These are phyloP conservation scores for Tineola bisselliella DNA, from an alignment of 2,888 invertebrate species.

Conservation along the genomic window DNA sequence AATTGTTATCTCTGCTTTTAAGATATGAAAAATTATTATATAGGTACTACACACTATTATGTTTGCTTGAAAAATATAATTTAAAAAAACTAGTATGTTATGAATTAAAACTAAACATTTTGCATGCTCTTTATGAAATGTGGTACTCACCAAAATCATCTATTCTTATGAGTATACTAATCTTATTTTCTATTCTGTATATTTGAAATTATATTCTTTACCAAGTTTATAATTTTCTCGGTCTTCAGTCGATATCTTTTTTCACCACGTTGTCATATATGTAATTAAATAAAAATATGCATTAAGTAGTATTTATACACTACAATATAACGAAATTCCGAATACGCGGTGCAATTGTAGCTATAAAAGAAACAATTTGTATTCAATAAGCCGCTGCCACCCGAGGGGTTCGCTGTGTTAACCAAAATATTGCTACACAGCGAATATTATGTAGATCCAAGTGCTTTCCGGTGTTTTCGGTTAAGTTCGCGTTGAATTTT, in stretches of 20 bases:
- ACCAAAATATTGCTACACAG: constrained; percentile 39
- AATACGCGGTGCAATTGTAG: neutral
- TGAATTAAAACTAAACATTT: too few relatives aligned
- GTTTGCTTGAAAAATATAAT: too few relatives aligned
- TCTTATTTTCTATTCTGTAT: too few relatives aligned
- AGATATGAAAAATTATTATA: neutral
- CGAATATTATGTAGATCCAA: constrained; percentile 21
- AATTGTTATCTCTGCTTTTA: constrained; percentile 1
- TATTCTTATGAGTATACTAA: too few relatives aligned
- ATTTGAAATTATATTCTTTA: too few relatives aligned
- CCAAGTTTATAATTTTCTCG: too few relatives aligned
- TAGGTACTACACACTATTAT: neutral
- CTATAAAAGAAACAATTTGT: constrained; percentile 51
- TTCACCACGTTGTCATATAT: too few relatives aligned
- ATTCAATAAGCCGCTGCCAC: constrained; percentile 47
- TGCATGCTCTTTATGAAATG: too few relatives aligned
- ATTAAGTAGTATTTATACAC: neutral
- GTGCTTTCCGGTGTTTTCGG: constrained; percentile 9
- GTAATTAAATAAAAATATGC: too few relatives aligned
- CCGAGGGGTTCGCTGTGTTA: constrained; percentile 32
- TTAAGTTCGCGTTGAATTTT: neutral
- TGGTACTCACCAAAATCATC: too few relatives aligned
- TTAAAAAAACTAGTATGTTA: too few relatives aligned
- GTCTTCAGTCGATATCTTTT: too few relatives aligned
- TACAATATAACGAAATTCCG: neutral